Evolutionary conservation across 2,888 invertebrate species (phyloP), one percentile per base, ranked within the genome.

Genomic region (Oxycera nigricornis): DNA sequence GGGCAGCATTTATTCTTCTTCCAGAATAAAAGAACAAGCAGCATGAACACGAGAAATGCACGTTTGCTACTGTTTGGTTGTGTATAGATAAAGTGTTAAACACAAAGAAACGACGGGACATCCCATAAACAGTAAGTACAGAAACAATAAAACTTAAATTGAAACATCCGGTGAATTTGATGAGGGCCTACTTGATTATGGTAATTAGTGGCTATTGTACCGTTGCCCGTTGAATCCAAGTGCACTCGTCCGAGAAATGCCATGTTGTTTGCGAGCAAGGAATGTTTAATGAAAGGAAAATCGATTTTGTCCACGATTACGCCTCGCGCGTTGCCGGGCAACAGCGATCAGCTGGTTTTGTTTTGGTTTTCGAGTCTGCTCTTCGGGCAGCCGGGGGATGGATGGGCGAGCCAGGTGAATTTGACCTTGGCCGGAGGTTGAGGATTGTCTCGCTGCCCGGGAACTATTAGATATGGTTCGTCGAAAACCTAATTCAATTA

Each of bases 291-390:
- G 24, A 65, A 41, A 41, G 28, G 14, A 65, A 50, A 50, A 68
- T 68, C 68, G 68, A 68, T 68, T 65, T 39, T 41, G 17, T 22
- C 17, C 20, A 11, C 22, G 28, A 55, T 26, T 57, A n/a, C n/a
- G n/a, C n/a, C n/a, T n/a, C n/a, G n/a, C 22, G 35, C 35, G 17
- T 31, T 61, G 61, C 31, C 30, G 17, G 65, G 24, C 52, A 31
- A 70, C 70, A 20, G 14, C 26, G 26, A 55, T 52, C 70, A 70
- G 70, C 70, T 70, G 70, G 22, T 70, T 52, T 70, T 70, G 70
- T 70, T 70, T 41, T 67, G 67, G 26, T 46, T 24, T 14, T n/a
- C 26, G 26, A 39, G 22, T 26, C n/a, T n/a, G n/a, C n/a, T n/a
- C n/a, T 14, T 41, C 9, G 41, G 67, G 46, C 30, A 55, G 52